Evolutionary conservation across 2,113 vertebrate genomes (phyloP).

Genomic region (Stomatorhinus ivindoensis): DNA sequence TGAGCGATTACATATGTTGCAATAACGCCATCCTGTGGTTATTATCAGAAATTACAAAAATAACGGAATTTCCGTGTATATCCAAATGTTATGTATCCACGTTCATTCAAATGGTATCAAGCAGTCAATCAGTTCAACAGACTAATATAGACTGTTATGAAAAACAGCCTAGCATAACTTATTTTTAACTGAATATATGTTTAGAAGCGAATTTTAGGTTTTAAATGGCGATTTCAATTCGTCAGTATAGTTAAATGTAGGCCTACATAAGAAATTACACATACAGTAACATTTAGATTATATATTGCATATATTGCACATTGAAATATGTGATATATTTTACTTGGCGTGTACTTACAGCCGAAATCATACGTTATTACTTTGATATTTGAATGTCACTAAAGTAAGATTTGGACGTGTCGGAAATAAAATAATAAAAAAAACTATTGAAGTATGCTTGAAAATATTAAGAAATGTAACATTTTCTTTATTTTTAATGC

Average conservation of each 20-base stretch:
- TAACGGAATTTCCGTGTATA: background rate
- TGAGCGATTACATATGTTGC: constrained; percentile 9
- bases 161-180: background rate
- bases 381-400: background rate
- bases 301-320: background rate
- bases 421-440: background rate
- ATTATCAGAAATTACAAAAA: constrained; percentile 26
- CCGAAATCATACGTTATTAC: background rate
- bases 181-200: background rate
- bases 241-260: background rate
- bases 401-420: background rate
- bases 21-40: constrained; percentile 59
- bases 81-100: background rate
- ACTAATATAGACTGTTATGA: background rate
- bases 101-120: background rate
- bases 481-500: background rate
- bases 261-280: background rate
- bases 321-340: background rate
- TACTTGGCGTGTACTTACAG: background rate
- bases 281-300: background rate
- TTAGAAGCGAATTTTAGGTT: background rate
- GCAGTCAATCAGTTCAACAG: background rate
- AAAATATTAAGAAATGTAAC: background rate
- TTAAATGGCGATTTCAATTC: background rate
- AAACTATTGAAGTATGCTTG: background rate